These are phyloP conservation scores for Stenchaetothrips biformis DNA, from an alignment of 2,888 invertebrate species.

Conservation along the genomic window DNA sequence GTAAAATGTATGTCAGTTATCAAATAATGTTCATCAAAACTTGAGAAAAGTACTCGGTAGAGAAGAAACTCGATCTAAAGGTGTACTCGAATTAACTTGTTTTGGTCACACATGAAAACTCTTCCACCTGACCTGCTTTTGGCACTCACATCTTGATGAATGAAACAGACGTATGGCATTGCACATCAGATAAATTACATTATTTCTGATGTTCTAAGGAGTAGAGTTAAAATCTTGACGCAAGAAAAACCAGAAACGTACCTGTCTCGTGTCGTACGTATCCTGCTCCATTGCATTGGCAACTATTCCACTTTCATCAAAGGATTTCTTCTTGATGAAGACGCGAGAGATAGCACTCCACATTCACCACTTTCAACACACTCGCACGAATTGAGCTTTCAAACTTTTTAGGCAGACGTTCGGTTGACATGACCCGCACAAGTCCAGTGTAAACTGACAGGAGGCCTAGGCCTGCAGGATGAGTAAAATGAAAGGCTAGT, in stretches of 20 bases:
- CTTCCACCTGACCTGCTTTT: conserved; percentile 5
- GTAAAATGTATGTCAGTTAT: neutral
- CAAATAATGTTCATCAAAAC: neutral
- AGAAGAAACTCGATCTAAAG: neutral
- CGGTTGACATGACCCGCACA: conserved; percentile 20
- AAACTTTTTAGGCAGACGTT: neutral
- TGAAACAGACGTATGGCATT: neutral
- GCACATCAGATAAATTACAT: neutral
- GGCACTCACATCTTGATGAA: neutral
- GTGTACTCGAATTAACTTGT: too few species aligned
- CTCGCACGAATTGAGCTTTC: conserved; percentile 14
- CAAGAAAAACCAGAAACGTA: neutral
- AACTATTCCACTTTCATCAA: conserved; percentile 23
- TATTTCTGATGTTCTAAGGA: neutral
- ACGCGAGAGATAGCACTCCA: conserved; percentile 18
- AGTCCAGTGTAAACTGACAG: conserved; percentile 15
- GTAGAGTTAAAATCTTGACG: neutral
- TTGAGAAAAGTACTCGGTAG: neutral
- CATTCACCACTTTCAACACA: neutral
- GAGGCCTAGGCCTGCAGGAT: conserved; percentile 15
- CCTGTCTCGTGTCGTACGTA: conserved; percentile 21
- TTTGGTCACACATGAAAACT: neutral
- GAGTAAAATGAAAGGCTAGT: conserved; percentile 8
- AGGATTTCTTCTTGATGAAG: conserved; percentile 21
- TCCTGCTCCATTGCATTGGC: conserved; percentile 24